Conservation (phyloP, 2,888 invertebrate species). For the Ormyrus pomaceus region DNA sequence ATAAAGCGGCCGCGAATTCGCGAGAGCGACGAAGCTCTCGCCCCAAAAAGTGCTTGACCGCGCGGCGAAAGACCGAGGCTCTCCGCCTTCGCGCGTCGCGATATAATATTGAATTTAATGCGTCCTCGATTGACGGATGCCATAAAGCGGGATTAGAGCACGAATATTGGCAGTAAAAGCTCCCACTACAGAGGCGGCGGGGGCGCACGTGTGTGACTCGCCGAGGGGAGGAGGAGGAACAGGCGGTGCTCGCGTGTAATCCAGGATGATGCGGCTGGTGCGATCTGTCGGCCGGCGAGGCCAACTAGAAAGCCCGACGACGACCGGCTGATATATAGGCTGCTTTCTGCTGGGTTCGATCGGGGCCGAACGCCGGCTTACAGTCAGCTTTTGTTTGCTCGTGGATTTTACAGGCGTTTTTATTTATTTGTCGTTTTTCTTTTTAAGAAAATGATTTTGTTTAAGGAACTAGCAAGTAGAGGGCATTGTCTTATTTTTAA, state of each 20-base stretch:
- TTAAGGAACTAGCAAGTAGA: too few relatives aligned
- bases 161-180: slow-evolving; percentile 61
- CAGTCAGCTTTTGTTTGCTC: too few relatives aligned
- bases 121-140: slow-evolving; percentile 50
- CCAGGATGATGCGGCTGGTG: slow-evolving; percentile 61
- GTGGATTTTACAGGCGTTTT: too few relatives aligned
- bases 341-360: not conserved
- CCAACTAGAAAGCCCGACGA: slow-evolving; percentile 22
- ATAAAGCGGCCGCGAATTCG: slow-evolving; percentile 24
- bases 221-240: slow-evolving; percentile 9
- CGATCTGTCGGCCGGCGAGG: slow-evolving; percentile 61
- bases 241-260: slow-evolving; percentile 60
- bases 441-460: too few relatives aligned
- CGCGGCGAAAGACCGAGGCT: not conserved
- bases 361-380: too few relatives aligned
- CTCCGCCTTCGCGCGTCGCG: slow-evolving; percentile 14
- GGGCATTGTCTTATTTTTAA: too few relatives aligned
- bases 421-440: too few relatives aligned
- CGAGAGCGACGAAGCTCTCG: not conserved
- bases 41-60: not conserved
- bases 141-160: slow-evolving; percentile 55
- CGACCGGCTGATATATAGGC: slow-evolving; percentile 31
- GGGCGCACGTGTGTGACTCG: not conserved
- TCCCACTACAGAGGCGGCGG: slow-evolving; percentile 3
- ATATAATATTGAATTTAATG: slow-evolving; percentile 54